Conservation (phyloP, 2,113 vertebrate species). For the Dromaius novaehollandiae region DNA sequence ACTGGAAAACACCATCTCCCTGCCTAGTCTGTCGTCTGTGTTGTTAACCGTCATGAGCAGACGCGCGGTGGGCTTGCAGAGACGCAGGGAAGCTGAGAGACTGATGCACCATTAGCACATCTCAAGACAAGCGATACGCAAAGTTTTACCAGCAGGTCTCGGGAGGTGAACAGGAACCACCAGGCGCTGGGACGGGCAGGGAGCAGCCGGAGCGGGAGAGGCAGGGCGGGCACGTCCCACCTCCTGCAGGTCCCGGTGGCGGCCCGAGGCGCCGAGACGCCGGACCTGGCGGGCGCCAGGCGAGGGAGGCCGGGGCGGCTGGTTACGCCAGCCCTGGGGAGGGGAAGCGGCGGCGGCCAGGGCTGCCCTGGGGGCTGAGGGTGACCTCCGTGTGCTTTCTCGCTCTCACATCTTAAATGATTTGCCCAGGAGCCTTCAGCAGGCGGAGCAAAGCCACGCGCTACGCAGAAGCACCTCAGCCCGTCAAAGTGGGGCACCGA, state of each 20-base stretch:
- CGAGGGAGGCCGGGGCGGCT: not conserved
- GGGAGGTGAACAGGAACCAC: slow-evolving; percentile 1
- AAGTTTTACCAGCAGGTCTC: slow-evolving; percentile 34
- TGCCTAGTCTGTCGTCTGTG: slow-evolving; percentile 54
- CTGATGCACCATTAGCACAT: slow-evolving; percentile 60
- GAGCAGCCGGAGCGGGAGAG: not conserved
- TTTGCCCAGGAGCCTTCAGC: no score
- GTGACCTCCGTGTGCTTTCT: not conserved
- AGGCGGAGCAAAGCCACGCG: no score
- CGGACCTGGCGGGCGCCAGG: not conserved
- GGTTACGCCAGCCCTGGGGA: not conserved
- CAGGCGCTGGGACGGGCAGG: not conserved
- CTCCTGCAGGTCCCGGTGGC: not conserved
- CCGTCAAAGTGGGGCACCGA: no score
- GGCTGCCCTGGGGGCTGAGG: not conserved
- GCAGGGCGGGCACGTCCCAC: not conserved
- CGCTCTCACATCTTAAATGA: not conserved
- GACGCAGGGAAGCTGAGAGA: slow-evolving; percentile 60
- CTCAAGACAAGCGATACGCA: slow-evolving; percentile 59
- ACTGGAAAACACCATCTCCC: slow-evolving; percentile 26
- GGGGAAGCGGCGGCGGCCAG: not conserved
- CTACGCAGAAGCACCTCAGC: no score
- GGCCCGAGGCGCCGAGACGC: not conserved
- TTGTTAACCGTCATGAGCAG: slow-evolving; percentile 42
- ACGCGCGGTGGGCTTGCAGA: slow-evolving; percentile 61